Base-by-base conservation (phyloP, 2,797 vertebrate genomes). In the Chaetodon trifasciatus region DNA sequence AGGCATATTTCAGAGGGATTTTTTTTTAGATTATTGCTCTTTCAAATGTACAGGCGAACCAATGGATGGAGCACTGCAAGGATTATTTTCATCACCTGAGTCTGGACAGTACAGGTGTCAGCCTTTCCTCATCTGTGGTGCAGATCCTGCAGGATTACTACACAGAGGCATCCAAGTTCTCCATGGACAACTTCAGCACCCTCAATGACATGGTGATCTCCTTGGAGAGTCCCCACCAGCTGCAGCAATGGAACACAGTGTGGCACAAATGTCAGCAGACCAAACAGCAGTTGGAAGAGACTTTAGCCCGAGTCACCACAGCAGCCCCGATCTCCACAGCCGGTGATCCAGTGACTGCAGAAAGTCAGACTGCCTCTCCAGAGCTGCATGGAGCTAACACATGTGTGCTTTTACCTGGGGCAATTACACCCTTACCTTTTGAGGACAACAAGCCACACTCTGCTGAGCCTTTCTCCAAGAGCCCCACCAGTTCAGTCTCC, bases 191-290 rank as follows among this genome's bases (percentile, higher is more conserved):
- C 83, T 96, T 97, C 89, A 94, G 93, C 75, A 60, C 86, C 6
- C 93, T 96, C 13, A 95, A 94, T 6, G 79, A 90, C 78, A 96
- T 91, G 81, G 94, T 95, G 56, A 78, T 92, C 8, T 91, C 91
- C 5, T 91, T 96, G 83, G 92, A 91, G 44, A 94, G 94, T 63
- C 86, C 90, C 21, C 88, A 84, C 57, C 95, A 96, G 79, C 91
- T 95, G 60, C 87, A 93, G 70, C 94, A 90, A 77, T 96, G 95
- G 95, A 96, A 93, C 62, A 9, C 82, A 0, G 75, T 96, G 66
- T 96, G 96, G 96, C 89, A 92, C 42, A 93, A 93, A 76, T 96
- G 95, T 84, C 95, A 96, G 80, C 88, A 94, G 76, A 95, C 95
- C 63, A 93, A 90, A 65, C 91, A 89, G 60, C 92, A 89, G 83